Conservation (phyloP, 2,113 vertebrate species). For the Corythaixoides concolor region DNA sequence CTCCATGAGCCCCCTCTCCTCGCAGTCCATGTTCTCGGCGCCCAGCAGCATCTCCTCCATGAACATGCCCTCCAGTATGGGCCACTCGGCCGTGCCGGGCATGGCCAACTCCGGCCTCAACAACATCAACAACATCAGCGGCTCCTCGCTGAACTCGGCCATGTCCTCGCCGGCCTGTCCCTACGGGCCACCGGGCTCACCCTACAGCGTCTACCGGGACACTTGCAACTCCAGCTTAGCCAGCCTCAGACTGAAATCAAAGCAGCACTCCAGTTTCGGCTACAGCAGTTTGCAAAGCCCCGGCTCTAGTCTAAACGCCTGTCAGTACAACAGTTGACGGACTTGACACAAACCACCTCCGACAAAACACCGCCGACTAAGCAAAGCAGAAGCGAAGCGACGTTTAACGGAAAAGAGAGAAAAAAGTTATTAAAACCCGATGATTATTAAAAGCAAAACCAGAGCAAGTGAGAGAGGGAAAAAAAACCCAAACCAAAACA, state of each 20-base stretch:
- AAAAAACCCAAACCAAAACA: neutral
- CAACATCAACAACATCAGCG: constrained; percentile 96
- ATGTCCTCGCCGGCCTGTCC: constrained; percentile 94
- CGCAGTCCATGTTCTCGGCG: constrained; percentile 96
- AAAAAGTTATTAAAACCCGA: neutral
- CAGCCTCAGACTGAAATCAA: constrained; percentile 96
- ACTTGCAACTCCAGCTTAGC: constrained; percentile 97
- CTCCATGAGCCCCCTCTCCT: constrained; percentile 96
- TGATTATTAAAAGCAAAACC: neutral
- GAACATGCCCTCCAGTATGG: constrained; percentile 97
- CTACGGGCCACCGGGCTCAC: constrained; percentile 91
- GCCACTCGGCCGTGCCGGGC: constrained; percentile 88
- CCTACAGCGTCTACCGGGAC: constrained; percentile 98
- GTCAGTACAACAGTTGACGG: constrained; percentile 98
- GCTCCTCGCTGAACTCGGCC: constrained; percentile 91
- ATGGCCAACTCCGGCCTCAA: constrained; percentile 91
- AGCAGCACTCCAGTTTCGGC: constrained; percentile 97
- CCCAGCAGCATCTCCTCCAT: constrained; percentile 97
- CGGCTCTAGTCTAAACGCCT: constrained; percentile 91
- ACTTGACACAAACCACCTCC: constrained; percentile 51
- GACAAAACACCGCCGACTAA: constrained; percentile 43
- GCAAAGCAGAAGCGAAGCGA: constrained; percentile 49
- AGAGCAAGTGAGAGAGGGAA: constrained; percentile 11
- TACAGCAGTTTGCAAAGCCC: constrained; percentile 94
- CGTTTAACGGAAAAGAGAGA: constrained; percentile 28